A percentile compares a stretch with the other conserved stretches of the same genome.
These are phyloP conservation scores for Cacatua alba DNA, from an alignment of 2,113 vertebrate genomes.

Conservation along the genomic window DNA sequence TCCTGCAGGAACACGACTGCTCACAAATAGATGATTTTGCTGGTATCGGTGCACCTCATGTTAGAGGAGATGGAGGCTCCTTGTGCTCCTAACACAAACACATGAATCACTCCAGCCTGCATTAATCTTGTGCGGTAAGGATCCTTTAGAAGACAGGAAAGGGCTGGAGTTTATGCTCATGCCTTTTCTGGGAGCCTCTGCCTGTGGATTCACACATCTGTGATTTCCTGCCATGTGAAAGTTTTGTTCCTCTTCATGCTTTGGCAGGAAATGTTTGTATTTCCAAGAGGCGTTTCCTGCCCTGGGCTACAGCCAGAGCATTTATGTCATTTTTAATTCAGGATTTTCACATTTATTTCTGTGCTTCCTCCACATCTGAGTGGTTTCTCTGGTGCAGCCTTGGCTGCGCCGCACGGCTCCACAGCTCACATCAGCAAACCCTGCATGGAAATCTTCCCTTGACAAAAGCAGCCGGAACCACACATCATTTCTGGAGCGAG, in stretches of 20 bases:
- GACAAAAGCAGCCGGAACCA: neutral
- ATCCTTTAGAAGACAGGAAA: neutral
- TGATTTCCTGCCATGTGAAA: conserved; percentile 58
- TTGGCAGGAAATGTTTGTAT: conserved; percentile 50
- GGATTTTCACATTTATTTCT: neutral
- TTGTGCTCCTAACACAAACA: neutral
- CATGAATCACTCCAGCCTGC: neutral
- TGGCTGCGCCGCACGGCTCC: neutral
- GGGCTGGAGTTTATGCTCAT: neutral
- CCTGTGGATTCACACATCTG: conserved; percentile 53
- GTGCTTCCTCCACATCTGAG: neutral
- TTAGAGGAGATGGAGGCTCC: neutral
- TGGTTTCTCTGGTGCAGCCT: neutral
- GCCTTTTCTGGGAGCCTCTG: conserved; percentile 35
- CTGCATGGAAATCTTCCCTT: neutral
- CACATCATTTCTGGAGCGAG: neutral
- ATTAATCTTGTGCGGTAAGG: neutral
- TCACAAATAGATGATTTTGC: neutral
- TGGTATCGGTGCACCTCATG: rapidly evolving
- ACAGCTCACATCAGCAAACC: neutral
- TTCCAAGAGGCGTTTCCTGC: conserved; percentile 65
- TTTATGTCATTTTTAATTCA: conserved; percentile 8
- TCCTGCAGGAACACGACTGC: neutral
- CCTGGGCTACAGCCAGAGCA: neutral
- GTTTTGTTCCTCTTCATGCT: neutral